Evolutionary conservation across 2,113 vertebrate genomes (phyloP).

Genomic region (Carassius auratus): DNA sequence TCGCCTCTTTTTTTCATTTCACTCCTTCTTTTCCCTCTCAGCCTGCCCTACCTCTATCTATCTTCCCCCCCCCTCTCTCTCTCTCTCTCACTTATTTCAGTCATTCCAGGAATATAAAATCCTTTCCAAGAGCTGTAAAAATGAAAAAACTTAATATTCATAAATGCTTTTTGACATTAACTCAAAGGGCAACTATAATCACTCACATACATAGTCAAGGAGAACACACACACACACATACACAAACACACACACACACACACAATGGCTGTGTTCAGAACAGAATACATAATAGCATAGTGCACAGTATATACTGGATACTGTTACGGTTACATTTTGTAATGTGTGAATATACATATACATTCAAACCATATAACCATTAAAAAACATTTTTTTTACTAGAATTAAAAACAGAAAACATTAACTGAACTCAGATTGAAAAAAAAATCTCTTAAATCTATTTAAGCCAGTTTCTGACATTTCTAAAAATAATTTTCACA

Average conservation of each 20-base stretch:
- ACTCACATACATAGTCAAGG: neutral
- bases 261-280: neutral
- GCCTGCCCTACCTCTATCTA: neutral
- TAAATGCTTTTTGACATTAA: conserved; percentile 62
- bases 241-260: neutral
- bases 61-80: neutral
- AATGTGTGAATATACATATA: too few species aligned
- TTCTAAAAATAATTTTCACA: too few species aligned
- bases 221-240: neutral
- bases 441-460: neutral
- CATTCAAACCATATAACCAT: too few species aligned
- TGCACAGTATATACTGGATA: neutral
- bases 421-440: neutral
- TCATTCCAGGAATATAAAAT: conserved; percentile 10
- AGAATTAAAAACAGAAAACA: neutral
- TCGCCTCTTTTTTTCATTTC: neutral
- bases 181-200: conserved; percentile 61
- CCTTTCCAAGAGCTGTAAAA: conserved; percentile 11
- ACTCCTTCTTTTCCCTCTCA: neutral
- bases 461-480: neutral
- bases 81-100: neutral
- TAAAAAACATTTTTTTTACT: too few species aligned
- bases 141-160: conserved; percentile 68
- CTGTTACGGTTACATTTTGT: neutral
- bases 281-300: neutral